Evolutionary conservation across 2,888 invertebrate genomes (phyloP), one percentile per base, ranked within the genome.

Genomic region (Trilocha varians): DNA sequence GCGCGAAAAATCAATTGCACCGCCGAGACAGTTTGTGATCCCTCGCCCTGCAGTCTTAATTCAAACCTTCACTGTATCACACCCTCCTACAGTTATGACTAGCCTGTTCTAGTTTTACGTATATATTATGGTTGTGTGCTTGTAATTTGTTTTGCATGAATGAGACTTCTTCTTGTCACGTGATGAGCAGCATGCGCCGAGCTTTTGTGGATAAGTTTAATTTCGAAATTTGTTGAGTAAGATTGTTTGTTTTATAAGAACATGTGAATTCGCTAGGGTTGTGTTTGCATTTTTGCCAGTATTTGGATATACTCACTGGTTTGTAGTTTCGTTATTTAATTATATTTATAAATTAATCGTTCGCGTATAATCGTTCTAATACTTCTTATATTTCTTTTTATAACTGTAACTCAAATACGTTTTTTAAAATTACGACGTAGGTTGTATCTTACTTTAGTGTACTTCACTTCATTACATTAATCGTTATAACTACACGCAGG

Each of bases 1-100:
- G 73, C 70, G 52, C 58, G 64, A 59, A 77, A 79, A 83, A 83
- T 83, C 80, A 80, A 84, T 84, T 73, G 69, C 62, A 62, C 55
- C 55, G 69, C 54, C 63, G 62, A 62, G 64, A 59, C 62, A 64
- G 62, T 60, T 62, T 57, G 62, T 62, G 61, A 63, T 59, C 57
- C 59, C 65, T 62, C 61, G 53, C 53, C 57, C 59, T 69, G 70
- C 75, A 78, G 79, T 79, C 69, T 69, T 59, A 59, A 57, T 59
- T 62, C 61, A 70, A 59, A 55, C 62, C 59, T 68, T 57, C 64
- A 46, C 52, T 59, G 68, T 59, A 62, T 60, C 73, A 69, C 76
- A 78, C 63, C 68, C 25, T 35, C 59, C 57, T 53, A 45, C 45
- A 40, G 47, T n/a, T 25, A 25, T 9, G 11, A 11, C 11, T 25